Base-by-base conservation (phyloP, 64 coral and sea anemone genomes). In the Montipora sp. region DNA sequence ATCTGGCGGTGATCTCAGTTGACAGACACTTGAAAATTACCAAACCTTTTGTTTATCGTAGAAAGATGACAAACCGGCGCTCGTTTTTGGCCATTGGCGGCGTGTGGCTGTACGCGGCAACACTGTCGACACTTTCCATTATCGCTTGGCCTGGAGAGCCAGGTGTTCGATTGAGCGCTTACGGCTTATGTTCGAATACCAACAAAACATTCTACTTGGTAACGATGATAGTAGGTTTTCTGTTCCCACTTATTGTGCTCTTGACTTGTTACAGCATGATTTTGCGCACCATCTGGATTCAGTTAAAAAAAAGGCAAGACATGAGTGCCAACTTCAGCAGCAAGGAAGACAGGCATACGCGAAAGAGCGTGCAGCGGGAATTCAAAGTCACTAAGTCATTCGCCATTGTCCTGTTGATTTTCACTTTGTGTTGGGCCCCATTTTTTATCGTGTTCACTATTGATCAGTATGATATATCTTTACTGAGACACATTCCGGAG, bases 11-110 rank as follows among this genome's bases (percentile, higher is more conserved):
- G 24, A 96, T 96, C 55, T 91, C 92, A 50, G 51, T 96, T 3
- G 95, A 96, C 51, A 89, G 95, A 47, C 94, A 94, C 59, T 75
- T 96, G 24, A 96, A 96, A 90, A 96, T 96, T 57, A 96, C 95
- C 59, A 96, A 96, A 44, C 95, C 95, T 1, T 96, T 96, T 70
- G 74, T 20, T 83, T 94, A 96, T 87, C 95, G 94, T 63, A 79
- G 68, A 46, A 75, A 76, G 16, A 87, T 96, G 92, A 96, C 95
- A 8, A 83, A 91, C 50, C 63, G 65, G 11, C 92, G 95, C 27
- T 89, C 92, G 4, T 83, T 91, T 21, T 47, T 87, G 19, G 92
- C 95, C 24, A 88, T 96, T 8, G 83, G 81, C 18, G 92, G 82
- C 0, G 92, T 96, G 2, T 96, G 95, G 95, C 3, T 91, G 43